These are phyloP conservation scores for Nomada fucata DNA, from an alignment of 2,888 invertebrate species.

Conservation along the genomic window DNA sequence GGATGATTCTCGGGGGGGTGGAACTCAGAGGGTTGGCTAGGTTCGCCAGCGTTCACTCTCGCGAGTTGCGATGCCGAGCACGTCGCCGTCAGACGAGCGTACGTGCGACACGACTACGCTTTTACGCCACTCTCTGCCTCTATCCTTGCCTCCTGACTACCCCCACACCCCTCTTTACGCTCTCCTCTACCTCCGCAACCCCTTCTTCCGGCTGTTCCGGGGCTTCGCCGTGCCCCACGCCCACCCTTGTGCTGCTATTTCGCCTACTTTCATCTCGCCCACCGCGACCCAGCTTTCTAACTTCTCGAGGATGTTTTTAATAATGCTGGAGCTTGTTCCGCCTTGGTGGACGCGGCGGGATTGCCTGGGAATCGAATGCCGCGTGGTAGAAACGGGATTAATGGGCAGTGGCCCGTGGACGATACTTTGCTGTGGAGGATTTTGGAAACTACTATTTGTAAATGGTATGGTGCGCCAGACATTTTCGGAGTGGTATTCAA, in stretches of 20 bases:
- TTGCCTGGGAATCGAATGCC: constrained; percentile 1
- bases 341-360: background rate
- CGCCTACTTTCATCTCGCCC: constrained; percentile 69
- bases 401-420: background rate
- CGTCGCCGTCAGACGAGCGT: constrained; percentile 84
- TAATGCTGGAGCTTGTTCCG: constrained; percentile 22
- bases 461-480: too few species aligned
- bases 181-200: constrained; percentile 44
- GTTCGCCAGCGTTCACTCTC: constrained; percentile 69
- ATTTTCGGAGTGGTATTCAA: too few species aligned
- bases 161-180: constrained; percentile 51
- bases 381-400: background rate
- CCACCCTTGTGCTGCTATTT: constrained; percentile 56
- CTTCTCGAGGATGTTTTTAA: constrained; percentile 37
- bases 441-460: too few species aligned
- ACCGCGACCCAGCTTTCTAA: constrained; percentile 17
- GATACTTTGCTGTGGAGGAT: background rate
- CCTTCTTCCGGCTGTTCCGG: constrained; percentile 52
- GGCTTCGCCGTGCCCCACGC: constrained; percentile 32
- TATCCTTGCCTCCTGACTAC: constrained; percentile 63
- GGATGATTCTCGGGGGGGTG: constrained; percentile 73
- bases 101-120: constrained; percentile 84
- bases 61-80: constrained; percentile 80
- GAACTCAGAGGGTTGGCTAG: constrained; percentile 73
- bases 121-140: constrained; percentile 81